Percentiles rank a stretch among this genome's conserved stretches.
Evolutionary conservation across 2,888 invertebrate genomes (phyloP).

Genomic region (Iphiclides podalirius): DNA sequence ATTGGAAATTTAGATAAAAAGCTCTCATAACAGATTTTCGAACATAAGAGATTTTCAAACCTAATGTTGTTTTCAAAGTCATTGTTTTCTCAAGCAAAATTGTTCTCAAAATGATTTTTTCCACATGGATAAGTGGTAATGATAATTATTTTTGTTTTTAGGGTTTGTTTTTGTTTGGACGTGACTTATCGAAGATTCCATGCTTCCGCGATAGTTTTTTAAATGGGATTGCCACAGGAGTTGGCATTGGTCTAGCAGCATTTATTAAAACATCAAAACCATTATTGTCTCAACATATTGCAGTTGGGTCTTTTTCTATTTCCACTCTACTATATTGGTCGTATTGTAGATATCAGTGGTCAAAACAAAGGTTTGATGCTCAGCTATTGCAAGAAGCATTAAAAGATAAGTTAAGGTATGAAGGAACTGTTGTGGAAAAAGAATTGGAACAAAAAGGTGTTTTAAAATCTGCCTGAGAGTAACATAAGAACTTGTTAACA

Average conservation of each 20-base stretch:
- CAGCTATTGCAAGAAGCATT: constrained; percentile 81
- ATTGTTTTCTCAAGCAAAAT: too few relatives aligned
- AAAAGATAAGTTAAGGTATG: constrained; percentile 79
- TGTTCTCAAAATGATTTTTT: too few relatives aligned
- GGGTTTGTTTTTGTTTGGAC: constrained; percentile 83
- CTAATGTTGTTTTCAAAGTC: too few relatives aligned
- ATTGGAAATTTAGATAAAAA: too few relatives aligned
- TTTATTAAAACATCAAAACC: constrained; percentile 88
- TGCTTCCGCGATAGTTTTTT: constrained; percentile 90
- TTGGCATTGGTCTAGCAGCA: constrained; percentile 82
- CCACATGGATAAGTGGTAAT: too few relatives aligned
- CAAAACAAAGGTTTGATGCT: constrained; percentile 83
- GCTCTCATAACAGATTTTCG: too few relatives aligned
- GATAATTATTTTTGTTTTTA: constrained; percentile 47
- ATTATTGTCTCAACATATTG: constrained; percentile 82
- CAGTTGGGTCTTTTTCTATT: constrained; percentile 82
- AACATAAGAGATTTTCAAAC: too few relatives aligned
- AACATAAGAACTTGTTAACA: too few relatives aligned
- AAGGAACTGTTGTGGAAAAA: constrained; percentile 81
- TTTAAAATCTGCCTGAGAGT: constrained; percentile 55
- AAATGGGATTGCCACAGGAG: constrained; percentile 85
- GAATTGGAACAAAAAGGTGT: constrained; percentile 65
- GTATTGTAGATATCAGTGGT: constrained; percentile 85
- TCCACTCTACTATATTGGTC: constrained; percentile 86
- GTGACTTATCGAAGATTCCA: constrained; percentile 86